These are phyloP conservation scores for Saccostrea glomerata DNA, from an alignment of 1,140 invertebrate genomes.

Conservation along the genomic window DNA sequence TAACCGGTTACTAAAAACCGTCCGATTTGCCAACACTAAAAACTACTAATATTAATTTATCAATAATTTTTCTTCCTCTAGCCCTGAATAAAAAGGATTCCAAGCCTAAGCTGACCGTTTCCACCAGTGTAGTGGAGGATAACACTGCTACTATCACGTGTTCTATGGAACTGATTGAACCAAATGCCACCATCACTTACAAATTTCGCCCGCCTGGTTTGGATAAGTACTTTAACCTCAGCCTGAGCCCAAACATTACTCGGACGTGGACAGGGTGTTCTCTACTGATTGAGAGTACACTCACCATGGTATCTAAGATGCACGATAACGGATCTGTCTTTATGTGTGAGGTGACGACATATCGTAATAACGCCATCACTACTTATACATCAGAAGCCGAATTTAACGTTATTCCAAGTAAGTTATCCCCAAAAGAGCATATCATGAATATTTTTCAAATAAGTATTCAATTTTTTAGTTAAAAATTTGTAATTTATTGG, in stretches of 20 bases:
- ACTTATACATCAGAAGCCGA: not conserved
- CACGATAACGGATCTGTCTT: conserved; percentile 28
- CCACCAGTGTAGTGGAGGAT: not conserved
- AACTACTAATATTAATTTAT: not conserved
- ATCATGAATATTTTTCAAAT: no score
- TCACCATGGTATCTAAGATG: not conserved
- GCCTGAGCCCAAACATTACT: not conserved
- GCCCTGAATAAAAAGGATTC: conserved; percentile 1
- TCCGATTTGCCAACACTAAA: no score
- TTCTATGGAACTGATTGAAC: conserved; percentile 13
- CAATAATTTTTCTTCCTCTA: not conserved
- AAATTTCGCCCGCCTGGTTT: conserved; percentile 28
- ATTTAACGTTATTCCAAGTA: conserved; percentile 28
- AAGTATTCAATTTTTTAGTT: no score
- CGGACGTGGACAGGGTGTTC: conserved; percentile 1
- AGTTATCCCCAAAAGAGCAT: not conserved
- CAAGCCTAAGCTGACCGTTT: conserved; percentile 4
- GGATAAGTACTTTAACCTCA: conserved; percentile 35
- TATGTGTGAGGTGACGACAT: not conserved
- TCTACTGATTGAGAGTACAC: not conserved
- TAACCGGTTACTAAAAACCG: no score
- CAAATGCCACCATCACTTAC: not conserved
- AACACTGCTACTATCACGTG: not conserved
- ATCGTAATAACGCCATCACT: not conserved
- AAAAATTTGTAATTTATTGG: no score